phyloP scores from a whole-genome alignment of 2,797 vertebrate species.

The Gobionotothen gibberifrons region DNA sequence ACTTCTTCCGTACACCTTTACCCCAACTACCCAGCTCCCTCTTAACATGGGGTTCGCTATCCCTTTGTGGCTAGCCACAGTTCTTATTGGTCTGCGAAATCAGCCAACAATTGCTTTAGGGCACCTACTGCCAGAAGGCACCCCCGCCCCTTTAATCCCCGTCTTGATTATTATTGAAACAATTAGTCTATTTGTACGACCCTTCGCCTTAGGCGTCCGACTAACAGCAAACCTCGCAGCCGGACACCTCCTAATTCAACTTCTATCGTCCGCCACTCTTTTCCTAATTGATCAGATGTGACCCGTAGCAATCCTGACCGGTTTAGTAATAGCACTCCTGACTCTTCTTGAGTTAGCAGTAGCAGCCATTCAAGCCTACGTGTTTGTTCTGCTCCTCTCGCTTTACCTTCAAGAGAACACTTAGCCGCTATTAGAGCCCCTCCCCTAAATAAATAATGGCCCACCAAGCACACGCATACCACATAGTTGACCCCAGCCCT shows the following conservation, averaged over 20 bases:
- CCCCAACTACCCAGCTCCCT: conserved; percentile 49
- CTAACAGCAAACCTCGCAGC: conserved; percentile 63
- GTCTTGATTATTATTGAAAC: conserved; percentile 61
- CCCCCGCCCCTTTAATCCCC: background rate
- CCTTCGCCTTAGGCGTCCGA: conserved; percentile 42
- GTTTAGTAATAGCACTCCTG: fast-evolving
- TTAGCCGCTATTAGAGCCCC: too few relatives aligned
- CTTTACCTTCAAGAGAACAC: conserved; percentile 72
- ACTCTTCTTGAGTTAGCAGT: conserved; percentile 43
- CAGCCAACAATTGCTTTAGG: conserved; percentile 17
- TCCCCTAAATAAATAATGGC: conserved; percentile 73
- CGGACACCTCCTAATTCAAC: conserved; percentile 5
- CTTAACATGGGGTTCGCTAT: conserved; percentile 20
- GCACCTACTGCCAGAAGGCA: conserved; percentile 58
- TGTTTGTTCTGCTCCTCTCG: conserved; percentile 46
- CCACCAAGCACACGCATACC: conserved; percentile 71
- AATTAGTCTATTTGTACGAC: conserved; percentile 63
- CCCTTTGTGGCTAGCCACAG: conserved; percentile 17
- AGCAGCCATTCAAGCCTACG: conserved; percentile 60
- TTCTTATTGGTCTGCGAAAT: conserved; percentile 35
- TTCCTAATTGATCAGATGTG: fast-evolving
- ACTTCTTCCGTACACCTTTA: conserved; percentile 45
- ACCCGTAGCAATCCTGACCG: fast-evolving
- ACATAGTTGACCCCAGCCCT: conserved; percentile 74
- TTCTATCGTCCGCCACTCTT: background rate